phyloP scores from a whole-genome alignment of 2,888 invertebrate genomes.

The Tenodera sinensis region DNA sequence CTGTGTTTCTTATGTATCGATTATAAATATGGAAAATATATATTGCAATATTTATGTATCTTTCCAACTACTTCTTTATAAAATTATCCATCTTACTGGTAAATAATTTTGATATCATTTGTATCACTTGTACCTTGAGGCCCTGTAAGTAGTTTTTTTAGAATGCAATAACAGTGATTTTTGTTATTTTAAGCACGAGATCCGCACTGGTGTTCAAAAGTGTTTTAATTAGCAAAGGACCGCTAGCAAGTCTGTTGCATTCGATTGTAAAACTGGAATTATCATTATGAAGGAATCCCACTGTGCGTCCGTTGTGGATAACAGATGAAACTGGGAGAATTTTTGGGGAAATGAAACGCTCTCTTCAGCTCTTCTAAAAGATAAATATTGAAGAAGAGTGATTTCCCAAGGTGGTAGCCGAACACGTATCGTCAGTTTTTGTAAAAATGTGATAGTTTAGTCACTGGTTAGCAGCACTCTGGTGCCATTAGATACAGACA shows the following conservation, averaged over 20 bases:
- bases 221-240: neutral
- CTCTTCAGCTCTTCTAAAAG: neutral
- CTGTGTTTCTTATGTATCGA: too few species aligned
- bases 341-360: neutral
- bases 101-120: too few species aligned
- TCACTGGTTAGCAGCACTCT: too few species aligned
- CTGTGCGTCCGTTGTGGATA: neutral
- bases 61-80: too few species aligned
- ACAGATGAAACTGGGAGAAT: neutral
- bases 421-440: neutral
- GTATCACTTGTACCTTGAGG: too few species aligned
- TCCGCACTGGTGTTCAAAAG: neutral
- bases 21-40: too few species aligned
- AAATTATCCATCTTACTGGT: too few species aligned
- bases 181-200: too few species aligned
- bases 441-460: neutral
- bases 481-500: too few species aligned
- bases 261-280: neutral
- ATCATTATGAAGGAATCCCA: neutral
- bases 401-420: conserved; percentile 27
- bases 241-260: neutral
- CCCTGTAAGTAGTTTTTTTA: too few species aligned
- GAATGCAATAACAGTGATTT: too few species aligned
- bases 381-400: conserved; percentile 30
- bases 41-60: too few species aligned